Evolutionary conservation across 2,113 vertebrate species (phyloP).

Genomic region (Poeciliopsis retropinna): DNA sequence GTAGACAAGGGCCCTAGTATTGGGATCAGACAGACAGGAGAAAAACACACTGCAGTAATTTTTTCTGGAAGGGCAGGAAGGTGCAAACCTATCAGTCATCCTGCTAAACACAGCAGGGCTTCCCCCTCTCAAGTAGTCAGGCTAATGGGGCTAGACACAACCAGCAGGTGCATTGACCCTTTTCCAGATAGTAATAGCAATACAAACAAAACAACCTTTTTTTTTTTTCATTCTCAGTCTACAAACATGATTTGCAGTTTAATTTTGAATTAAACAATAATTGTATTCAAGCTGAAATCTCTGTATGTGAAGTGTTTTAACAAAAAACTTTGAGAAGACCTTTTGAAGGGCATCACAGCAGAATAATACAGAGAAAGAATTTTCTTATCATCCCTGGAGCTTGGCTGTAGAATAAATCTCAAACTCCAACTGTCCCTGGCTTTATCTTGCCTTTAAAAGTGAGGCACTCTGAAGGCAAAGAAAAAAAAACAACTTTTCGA

Average conservation of each 20-base stretch:
- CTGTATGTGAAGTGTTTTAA: not conserved
- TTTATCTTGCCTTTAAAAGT: constrained; percentile 1
- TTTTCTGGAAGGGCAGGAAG: constrained; percentile 29
- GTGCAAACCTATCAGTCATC: constrained; percentile 45
- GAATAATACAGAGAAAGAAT: constrained; percentile 15
- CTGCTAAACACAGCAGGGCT: constrained; percentile 55
- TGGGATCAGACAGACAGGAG: constrained; percentile 59
- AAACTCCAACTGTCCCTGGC: constrained; percentile 10
- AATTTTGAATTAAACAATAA: not conserved
- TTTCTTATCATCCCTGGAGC: constrained; percentile 33
- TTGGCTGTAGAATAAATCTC: constrained; percentile 16
- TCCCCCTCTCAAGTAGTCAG: constrained; percentile 50
- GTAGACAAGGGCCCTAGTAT: constrained; percentile 83
- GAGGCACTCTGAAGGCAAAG: not conserved
- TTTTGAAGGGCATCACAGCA: constrained; percentile 37
- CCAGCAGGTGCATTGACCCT: constrained; percentile 55
- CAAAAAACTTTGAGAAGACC: not conserved
- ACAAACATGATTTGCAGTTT: not conserved
- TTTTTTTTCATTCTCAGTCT: not conserved
- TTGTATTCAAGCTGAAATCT: not conserved
- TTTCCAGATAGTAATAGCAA: constrained; percentile 40
- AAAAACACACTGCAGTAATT: constrained; percentile 53
- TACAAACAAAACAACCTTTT: constrained; percentile 20
- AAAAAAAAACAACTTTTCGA: not conserved
- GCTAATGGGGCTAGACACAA: constrained; percentile 57